These are phyloP conservation scores for Folsomia candida DNA, from an alignment of 2,888 invertebrate species.

Conservation along the genomic window DNA sequence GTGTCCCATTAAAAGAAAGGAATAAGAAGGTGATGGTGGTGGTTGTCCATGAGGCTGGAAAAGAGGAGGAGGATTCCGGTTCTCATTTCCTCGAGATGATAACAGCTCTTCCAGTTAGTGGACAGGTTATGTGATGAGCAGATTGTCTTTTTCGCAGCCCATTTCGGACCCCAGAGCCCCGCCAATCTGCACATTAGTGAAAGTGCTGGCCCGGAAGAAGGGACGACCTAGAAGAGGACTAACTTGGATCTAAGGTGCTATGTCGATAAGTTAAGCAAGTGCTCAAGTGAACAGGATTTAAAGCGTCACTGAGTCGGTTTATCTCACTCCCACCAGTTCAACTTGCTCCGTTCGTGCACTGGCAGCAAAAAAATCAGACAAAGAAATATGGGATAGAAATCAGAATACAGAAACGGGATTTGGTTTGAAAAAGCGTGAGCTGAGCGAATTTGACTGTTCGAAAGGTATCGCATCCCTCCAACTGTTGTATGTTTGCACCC, in stretches of 20 bases:
- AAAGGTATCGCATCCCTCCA: background rate
- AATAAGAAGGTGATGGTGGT: background rate
- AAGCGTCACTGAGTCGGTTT: background rate
- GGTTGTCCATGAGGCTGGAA: too few species aligned
- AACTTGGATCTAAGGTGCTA: too few species aligned
- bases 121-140: background rate
- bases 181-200: background rate
- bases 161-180: background rate
- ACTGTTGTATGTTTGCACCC: too few species aligned
- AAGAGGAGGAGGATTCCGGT: background rate
- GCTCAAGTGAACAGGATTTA: background rate
- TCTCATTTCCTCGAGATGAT: background rate
- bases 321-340: background rate
- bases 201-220: background rate
- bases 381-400: constrained; percentile 14
- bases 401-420: constrained; percentile 6
- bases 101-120: background rate
- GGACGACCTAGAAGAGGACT: background rate
- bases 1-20: too few species aligned
- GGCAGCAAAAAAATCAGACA: constrained; percentile 11
- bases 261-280: background rate
- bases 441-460: background rate
- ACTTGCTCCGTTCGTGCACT: background rate
- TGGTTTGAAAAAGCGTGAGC: background rate
- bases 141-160: background rate